phyloP scores from a whole-genome alignment of 1,140 invertebrate species.

The Trinorchestia longiramus region DNA sequence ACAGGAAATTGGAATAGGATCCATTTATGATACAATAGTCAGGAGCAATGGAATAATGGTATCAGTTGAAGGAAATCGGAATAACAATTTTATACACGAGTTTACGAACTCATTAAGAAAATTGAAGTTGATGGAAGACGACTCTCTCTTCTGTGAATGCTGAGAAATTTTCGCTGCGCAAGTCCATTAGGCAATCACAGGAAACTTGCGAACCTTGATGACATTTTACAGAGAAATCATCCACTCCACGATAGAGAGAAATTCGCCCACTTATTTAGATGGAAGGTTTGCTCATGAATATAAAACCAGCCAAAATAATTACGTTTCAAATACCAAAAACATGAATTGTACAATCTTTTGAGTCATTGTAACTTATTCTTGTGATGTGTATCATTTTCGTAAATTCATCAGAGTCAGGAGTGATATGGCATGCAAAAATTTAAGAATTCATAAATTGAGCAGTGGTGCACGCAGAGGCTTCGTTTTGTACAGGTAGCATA shows the following conservation, averaged over 20 bases:
- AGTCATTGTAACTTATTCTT: not conserved
- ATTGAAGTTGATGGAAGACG: not conserved
- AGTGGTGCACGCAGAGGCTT: not conserved
- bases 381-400: not conserved
- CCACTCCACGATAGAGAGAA: not conserved
- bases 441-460: not conserved
- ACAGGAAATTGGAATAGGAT: not conserved
- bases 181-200: not conserved
- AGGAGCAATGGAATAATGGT: not conserved
- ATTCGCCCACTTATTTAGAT: not conserved
- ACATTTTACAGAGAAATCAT: not conserved
- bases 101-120: not conserved
- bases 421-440: not conserved
- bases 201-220: not conserved
- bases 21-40: not conserved
- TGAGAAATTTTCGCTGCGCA: not conserved
- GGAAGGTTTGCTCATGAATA: not conserved
- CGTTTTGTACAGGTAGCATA: not conserved
- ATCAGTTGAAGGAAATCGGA: not conserved
- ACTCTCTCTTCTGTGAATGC: not conserved
- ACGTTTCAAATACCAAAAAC: too few relatives aligned
- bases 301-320: not conserved
- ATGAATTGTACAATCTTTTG: too few relatives aligned
- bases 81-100: not conserved
- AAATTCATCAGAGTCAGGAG: not conserved